phyloP scores from a whole-genome alignment of 1,140 invertebrate genomes.

The Papilio dardanus region DNA sequence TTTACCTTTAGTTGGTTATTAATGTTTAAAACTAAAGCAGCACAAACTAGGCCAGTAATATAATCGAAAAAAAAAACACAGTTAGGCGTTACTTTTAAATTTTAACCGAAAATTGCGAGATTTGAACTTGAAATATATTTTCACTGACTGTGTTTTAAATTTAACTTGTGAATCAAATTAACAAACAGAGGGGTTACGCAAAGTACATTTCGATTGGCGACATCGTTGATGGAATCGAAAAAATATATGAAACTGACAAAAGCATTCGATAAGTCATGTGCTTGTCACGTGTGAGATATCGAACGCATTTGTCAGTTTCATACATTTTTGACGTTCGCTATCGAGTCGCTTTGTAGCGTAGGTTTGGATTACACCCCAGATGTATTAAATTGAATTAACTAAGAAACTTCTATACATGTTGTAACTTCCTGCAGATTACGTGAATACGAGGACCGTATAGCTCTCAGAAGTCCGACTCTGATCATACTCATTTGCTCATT shows the following conservation, averaged over 20 bases:
- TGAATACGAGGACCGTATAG: not conserved
- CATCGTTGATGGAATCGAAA: too few relatives aligned
- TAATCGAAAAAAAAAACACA: not conserved
- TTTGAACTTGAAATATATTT: not conserved
- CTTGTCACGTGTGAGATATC: too few relatives aligned
- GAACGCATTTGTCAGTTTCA: too few relatives aligned
- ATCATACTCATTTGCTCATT: not conserved
- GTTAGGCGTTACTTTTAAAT: not conserved
- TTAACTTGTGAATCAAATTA: not conserved
- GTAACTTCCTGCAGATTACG: not conserved
- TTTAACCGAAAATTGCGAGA: not conserved
- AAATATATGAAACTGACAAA: too few relatives aligned
- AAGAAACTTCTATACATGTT: not conserved
- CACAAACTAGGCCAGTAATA: not conserved
- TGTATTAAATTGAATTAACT: not conserved
- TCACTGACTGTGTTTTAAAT: not conserved
- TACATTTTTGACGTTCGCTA: too few relatives aligned
- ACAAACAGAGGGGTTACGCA: too few relatives aligned
- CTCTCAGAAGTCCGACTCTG: not conserved
- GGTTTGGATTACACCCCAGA: too few relatives aligned
- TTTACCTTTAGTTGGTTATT: not conserved
- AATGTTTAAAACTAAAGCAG: not conserved
- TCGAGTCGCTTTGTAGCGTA: too few relatives aligned
- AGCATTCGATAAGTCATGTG: too few relatives aligned
- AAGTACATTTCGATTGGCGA: too few relatives aligned